Conservation (phyloP, 2,113 vertebrate genomes). For the Cichladusa arquata region DNA sequence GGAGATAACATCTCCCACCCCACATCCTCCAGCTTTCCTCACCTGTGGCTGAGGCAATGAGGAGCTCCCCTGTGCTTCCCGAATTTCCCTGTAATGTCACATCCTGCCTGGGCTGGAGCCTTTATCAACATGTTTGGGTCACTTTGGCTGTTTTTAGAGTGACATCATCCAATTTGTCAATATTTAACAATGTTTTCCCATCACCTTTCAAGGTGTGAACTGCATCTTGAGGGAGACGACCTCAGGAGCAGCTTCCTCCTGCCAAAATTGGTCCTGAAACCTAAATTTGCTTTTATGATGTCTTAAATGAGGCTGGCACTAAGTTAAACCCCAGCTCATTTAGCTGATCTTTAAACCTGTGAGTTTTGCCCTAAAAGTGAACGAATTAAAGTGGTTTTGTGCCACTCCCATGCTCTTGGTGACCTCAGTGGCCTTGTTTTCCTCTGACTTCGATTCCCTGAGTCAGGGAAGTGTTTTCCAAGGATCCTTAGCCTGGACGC, state of each 20-base stretch:
- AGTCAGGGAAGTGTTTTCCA: background rate
- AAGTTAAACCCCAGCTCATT: fast-evolving
- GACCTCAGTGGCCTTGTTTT: background rate
- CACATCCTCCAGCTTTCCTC: fast-evolving
- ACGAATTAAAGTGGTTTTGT: background rate
- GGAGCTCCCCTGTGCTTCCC: background rate
- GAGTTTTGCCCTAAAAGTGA: background rate
- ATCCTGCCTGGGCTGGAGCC: background rate
- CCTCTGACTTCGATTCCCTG: background rate
- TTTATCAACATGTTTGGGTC: background rate
- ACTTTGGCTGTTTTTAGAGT: background rate
- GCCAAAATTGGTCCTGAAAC: background rate
- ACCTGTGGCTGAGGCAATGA: background rate
- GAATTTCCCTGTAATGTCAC: background rate
- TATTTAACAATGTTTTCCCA: background rate
- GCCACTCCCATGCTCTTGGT: background rate
- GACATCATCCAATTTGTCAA: background rate
- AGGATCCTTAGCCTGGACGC: background rate
- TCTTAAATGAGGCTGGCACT: background rate
- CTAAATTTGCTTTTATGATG: fast-evolving
- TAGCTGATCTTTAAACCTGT: background rate
- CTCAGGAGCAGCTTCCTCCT: background rate
- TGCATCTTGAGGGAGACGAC: background rate
- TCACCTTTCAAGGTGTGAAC: background rate
- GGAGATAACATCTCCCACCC: background rate